Evolutionary conservation across 1,140 invertebrate species (phyloP), one percentile per base, ranked within the genome.

Genomic region (Fopius arisanus): DNA sequence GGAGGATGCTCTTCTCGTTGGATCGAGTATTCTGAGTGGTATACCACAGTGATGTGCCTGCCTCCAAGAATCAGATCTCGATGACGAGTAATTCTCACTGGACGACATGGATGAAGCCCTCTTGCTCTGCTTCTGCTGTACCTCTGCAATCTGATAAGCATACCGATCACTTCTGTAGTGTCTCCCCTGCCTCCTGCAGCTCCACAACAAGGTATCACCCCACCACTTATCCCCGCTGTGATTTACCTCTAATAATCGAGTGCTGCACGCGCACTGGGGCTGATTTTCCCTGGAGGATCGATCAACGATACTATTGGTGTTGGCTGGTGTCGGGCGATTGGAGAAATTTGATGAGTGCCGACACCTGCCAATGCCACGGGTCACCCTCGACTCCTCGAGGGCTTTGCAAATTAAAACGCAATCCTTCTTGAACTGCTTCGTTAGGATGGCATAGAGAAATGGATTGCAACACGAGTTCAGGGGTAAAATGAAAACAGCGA

Each of bases 341-440:
- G 94, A 96, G 83, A 96, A 96, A 86, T 96, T 96, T 26, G 94
- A 95, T 74, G 94, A 95, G 85, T 96, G 94, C 33, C 94, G 85
- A 80, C 95, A 96, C 59, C 94, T 89, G 0, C 95, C 95, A 72
- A 96, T 96, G 10, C 94, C 94, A 12, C 95, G 89, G 0, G 95
- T 96, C 0, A 97, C 96, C 28, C 96, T 89, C 0, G 95, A 96
- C 82, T 97, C 96, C 85, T 98, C 96, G 77, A 98, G 97, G 7
- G 96, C 94, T 82, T 97, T 96, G 86, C 97, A 98, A 62, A 99
- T 94, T 76, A 97, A 91, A 0, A 98, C 95, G 86, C 97, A 99
- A 83, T 98, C 97, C 86, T 98, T 97, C 84, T 98, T 98, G 84
- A 98, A 99, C 82, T 98, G 97, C 84, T 98, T 98, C 0, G 97